Conservation (phyloP, 1,140 invertebrate species). For the Telenomus remus region DNA sequence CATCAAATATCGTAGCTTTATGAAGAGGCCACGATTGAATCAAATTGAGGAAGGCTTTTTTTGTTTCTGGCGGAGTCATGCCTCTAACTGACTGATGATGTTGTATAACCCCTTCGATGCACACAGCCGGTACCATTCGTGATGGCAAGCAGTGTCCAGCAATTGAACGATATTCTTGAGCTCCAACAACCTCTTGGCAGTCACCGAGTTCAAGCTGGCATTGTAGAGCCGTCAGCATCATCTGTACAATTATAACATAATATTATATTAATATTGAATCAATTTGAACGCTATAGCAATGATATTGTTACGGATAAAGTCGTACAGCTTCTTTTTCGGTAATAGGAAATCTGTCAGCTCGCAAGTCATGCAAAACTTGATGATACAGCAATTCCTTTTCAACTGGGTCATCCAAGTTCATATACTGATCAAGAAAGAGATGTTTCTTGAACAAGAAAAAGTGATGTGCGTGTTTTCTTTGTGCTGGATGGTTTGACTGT, state of each 20-base stretch:
- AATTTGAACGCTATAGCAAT: too few species aligned
- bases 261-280: too few species aligned
- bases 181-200: slow-evolving; percentile 77
- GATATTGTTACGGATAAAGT: too few species aligned
- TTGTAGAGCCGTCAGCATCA: slow-evolving; percentile 95
- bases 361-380: slow-evolving; percentile 92
- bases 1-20: slow-evolving; percentile 94
- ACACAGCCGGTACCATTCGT: slow-evolving; percentile 84
- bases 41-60: slow-evolving; percentile 94
- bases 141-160: slow-evolving; percentile 88
- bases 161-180: slow-evolving; percentile 83
- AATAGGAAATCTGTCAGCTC: slow-evolving; percentile 92
- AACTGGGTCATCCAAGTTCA: slow-evolving; percentile 89
- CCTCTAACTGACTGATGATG: slow-evolving; percentile 91
- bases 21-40: slow-evolving; percentile 95
- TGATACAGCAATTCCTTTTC: slow-evolving; percentile 98
- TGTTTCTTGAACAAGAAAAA: slow-evolving; percentile 94
- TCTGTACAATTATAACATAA: slow-evolving; percentile 75
- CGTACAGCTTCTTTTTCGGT: slow-evolving; percentile 94
- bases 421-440: slow-evolving; percentile 89
- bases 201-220: slow-evolving; percentile 94
- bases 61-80: slow-evolving; percentile 89
- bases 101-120: slow-evolving; percentile 86
- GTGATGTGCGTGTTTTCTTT: slow-evolving; percentile 76
- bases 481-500: slow-evolving; percentile 59